Evolutionary conservation across 1,140 invertebrate species (phyloP).

Genomic region (Zophobas morio): DNA sequence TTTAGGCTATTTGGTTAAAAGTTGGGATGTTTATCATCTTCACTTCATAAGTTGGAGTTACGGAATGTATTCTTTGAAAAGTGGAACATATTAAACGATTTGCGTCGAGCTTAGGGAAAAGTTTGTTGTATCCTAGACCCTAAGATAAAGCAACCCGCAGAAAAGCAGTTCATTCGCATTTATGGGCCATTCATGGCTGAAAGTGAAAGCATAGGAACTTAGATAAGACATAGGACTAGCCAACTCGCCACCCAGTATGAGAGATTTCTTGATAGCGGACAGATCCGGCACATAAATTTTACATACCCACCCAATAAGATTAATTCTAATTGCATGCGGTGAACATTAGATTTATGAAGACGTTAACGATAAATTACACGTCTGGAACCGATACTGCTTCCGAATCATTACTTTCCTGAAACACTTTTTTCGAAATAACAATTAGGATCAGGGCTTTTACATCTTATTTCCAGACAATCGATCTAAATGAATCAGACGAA

Average conservation of each 20-base stretch:
- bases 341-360: constrained; percentile 53
- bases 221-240: constrained; percentile 53
- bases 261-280: constrained; percentile 44
- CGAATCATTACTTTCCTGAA: neutral
- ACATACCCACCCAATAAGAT: constrained; percentile 56
- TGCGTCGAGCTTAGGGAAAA: constrained; percentile 55
- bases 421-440: no score
- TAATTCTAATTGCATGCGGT: constrained; percentile 56
- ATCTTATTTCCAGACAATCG: no score
- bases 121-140: constrained; percentile 52
- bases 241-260: constrained; percentile 51
- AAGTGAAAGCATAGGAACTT: constrained; percentile 51
- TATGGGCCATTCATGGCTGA: constrained; percentile 55
- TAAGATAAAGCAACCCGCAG: constrained; percentile 54
- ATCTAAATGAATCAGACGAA: no score
- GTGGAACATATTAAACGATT: constrained; percentile 56
- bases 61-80: constrained; percentile 46
- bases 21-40: constrained; percentile 46
- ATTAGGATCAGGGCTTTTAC: neutral
- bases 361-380: constrained; percentile 21
- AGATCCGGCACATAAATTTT: constrained; percentile 48
- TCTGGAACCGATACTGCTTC: constrained; percentile 4
- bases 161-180: constrained; percentile 57
- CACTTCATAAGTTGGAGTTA: constrained; percentile 48
- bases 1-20: neutral